These are phyloP conservation scores for Calephelis virginiensis DNA, from an alignment of 1,140 invertebrate genomes.

Conservation along the genomic window DNA sequence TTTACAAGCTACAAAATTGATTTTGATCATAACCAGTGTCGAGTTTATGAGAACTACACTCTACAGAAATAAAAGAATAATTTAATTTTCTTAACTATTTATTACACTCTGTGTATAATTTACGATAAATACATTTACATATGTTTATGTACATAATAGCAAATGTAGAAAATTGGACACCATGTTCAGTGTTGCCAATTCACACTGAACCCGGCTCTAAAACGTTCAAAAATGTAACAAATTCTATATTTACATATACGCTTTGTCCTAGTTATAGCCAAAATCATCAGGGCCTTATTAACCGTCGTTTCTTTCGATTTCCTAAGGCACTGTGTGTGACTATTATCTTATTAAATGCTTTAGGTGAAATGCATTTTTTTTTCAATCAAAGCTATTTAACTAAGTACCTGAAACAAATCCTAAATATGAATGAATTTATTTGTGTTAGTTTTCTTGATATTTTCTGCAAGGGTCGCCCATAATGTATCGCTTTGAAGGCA, in stretches of 20 bases:
- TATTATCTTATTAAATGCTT: constrained; percentile 3
- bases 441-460: constrained; percentile 1
- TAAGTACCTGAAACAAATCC: constrained; percentile 3
- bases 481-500: neutral
- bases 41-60: neutral
- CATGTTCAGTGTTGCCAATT: constrained; percentile 18
- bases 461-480: constrained; percentile 1
- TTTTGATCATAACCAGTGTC: too few species aligned
- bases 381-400: neutral
- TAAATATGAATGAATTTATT: constrained; percentile 5
- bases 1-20: too few species aligned
- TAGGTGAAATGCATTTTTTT: constrained; percentile 1
- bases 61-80: neutral
- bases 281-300: neutral
- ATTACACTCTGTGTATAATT: constrained; percentile 74
- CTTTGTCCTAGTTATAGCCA: constrained; percentile 21
- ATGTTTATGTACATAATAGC: constrained; percentile 73
- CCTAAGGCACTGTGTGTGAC: constrained; percentile 14
- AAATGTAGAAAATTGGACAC: constrained; percentile 61
- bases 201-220: constrained; percentile 23
- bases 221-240: constrained; percentile 51
- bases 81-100: constrained; percentile 64
- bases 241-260: constrained; percentile 58
- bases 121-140: constrained; percentile 73
- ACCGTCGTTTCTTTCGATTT: neutral